Percentiles rank a stretch among this genome's conserved stretches.
phyloP scores from a whole-genome alignment of 2,888 invertebrate species.

The Agrotis ipsilon region DNA sequence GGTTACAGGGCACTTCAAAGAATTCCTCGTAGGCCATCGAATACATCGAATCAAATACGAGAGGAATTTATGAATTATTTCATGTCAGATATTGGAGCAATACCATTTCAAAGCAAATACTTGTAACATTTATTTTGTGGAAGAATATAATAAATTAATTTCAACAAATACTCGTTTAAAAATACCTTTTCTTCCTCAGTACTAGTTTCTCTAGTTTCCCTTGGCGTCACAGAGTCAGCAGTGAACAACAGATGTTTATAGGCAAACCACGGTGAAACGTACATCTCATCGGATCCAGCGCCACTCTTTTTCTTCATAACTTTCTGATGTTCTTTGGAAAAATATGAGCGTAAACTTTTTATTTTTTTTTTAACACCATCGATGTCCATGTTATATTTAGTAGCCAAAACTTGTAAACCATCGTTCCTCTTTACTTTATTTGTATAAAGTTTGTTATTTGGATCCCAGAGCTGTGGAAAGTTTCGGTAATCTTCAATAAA shows the following conservation, averaged over 20 bases:
- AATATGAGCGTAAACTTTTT: not conserved
- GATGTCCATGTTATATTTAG: not conserved
- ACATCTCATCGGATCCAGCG: not conserved
- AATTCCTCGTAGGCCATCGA: constrained; percentile 42
- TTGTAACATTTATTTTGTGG: not conserved
- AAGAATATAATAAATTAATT: not conserved
- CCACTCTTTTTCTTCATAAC: not conserved
- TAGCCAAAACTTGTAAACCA: not conserved
- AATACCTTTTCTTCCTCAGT: constrained; percentile 48
- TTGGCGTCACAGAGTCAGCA: constrained; percentile 31
- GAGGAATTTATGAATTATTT: constrained; percentile 46
- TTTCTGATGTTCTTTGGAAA: not conserved
- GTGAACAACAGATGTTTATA: not conserved
- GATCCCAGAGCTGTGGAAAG: not conserved
- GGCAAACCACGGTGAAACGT: not conserved
- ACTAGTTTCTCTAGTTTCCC: constrained; percentile 45
- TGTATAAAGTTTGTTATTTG: not conserved
- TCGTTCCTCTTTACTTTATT: not conserved
- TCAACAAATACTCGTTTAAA: constrained; percentile 4
- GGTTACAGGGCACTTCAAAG: constrained; percentile 45
- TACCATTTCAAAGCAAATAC: constrained; percentile 29
- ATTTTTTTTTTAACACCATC: not conserved
- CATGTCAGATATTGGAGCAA: constrained; percentile 48
- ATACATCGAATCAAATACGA: constrained; percentile 45
- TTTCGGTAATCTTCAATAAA: constrained; percentile 1